Evolutionary conservation across 2,888 invertebrate species (phyloP).

Genomic region (Alviniconcha strummeri): DNA sequence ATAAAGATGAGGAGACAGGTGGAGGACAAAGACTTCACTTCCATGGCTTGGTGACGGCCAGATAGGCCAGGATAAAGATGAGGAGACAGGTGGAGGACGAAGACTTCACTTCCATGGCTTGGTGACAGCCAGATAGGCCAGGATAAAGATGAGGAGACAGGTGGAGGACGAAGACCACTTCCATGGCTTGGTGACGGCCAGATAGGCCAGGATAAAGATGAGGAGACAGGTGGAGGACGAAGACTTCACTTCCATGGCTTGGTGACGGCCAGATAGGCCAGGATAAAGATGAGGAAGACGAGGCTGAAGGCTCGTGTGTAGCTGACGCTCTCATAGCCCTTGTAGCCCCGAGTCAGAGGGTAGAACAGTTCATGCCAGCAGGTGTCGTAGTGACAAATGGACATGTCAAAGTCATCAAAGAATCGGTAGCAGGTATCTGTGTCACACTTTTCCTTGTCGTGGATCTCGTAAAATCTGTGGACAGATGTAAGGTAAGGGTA

Average conservation of each 20-base stretch:
- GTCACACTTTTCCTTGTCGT: slow-evolving; percentile 41
- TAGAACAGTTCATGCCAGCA: slow-evolving; percentile 63
- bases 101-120: slow-evolving; percentile 18
- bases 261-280: no score
- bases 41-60: no score
- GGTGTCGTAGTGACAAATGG: slow-evolving; percentile 54
- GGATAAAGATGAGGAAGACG: slow-evolving; percentile 41
- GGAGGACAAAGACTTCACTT: no score
- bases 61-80: no score
- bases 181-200: no score
- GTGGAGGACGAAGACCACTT: no score
- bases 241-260: no score
- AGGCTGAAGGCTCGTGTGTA: slow-evolving; percentile 48
- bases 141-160: slow-evolving; percentile 55
- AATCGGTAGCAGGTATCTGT: slow-evolving; percentile 45
- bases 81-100: no score
- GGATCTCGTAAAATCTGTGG: slow-evolving; percentile 52
- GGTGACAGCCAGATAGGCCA: slow-evolving; percentile 54
- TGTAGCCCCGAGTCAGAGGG: slow-evolving; percentile 50
- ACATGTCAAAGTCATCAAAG: slow-evolving; percentile 46
- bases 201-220: no score
- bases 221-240: no score
- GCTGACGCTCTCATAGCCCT: slow-evolving; percentile 30
- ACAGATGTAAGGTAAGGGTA: not conserved
- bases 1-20: no score